Evolutionary conservation across 2,113 vertebrate species (phyloP), one percentile per base, ranked within the genome.

Genomic region (Chitala chitala): DNA sequence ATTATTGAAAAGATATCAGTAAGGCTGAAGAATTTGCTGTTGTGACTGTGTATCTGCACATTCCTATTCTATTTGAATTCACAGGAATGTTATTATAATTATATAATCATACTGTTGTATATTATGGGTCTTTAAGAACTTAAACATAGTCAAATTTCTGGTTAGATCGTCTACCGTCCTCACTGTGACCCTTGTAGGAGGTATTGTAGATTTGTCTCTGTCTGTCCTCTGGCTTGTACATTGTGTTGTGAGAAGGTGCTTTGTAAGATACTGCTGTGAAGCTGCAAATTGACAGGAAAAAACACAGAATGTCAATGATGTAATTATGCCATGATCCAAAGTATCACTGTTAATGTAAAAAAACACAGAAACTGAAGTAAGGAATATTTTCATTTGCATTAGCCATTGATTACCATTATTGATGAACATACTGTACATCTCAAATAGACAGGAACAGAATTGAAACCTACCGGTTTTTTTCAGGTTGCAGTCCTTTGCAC

Each of bases 71-170:
- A n/a, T n/a, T n/a, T n/a, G n/a, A n/a, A n/a, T n/a, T n/a, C n/a
- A n/a, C n/a, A n/a, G n/a, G n/a, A n/a, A n/a, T n/a, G n/a, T n/a
- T n/a, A n/a, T n/a, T n/a, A n/a, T n/a, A n/a, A n/a, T n/a, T n/a
- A n/a, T n/a, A n/a, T n/a, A n/a, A n/a, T n/a, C n/a, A n/a, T n/a
- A n/a, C n/a, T n/a, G n/a, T n/a, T n/a, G n/a, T n/a, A n/a, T n/a
- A 63, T 63, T 20, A 61, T 31, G 31, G 13, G 36, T 61, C 33
- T 31, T 33, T 26, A 63, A 33, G 15, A 31, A 9, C 72, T 83
- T 93, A 97, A 77, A 97, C 95, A 0, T 96, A 97, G 83, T 97
- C 93, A 0, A 93, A 89, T 81, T 91, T 94, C 80, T 93, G 92
- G 73, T 87, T 93, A 0, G 91, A 82, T 20, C 86, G 92, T 22